Conservation (phyloP, 2,888 invertebrate species). For the Mystacides longicornis region DNA sequence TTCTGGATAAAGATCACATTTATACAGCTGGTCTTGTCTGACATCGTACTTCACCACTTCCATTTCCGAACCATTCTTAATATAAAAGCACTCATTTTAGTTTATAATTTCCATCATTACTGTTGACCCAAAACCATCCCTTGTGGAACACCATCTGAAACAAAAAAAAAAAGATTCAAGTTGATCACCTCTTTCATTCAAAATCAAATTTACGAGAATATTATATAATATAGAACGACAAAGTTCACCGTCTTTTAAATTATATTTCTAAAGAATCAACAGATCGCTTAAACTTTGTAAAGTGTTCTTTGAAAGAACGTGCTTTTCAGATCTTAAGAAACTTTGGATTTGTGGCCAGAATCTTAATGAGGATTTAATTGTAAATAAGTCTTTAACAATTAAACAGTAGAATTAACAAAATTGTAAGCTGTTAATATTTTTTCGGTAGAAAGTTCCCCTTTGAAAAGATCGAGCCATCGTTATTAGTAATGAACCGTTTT, state of each 20-base stretch:
- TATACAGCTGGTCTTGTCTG: conserved; percentile 14
- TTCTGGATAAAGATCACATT: conserved; percentile 15
- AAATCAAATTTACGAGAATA: no score
- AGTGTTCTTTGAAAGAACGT: neutral
- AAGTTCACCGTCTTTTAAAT: no score
- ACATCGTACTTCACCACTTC: conserved; percentile 15
- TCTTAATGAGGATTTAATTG: neutral
- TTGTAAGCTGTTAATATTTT: no score
- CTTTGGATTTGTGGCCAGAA: neutral
- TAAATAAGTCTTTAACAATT: no score
- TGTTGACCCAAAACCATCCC: neutral
- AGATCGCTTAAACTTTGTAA: neutral
- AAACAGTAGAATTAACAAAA: no score
- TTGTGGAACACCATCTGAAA: neutral
- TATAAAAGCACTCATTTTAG: neutral
- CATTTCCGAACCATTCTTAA: conserved; percentile 16
- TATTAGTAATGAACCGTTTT: no score
- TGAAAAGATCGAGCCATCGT: no score
- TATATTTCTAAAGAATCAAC: no score
- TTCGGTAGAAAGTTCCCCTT: no score
- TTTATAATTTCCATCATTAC: neutral
- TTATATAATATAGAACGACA: no score
- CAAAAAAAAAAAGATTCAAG: neutral
- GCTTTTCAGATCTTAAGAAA: neutral
- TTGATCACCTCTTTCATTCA: no score